A percentile compares a stretch with the other conserved stretches of the same genome.
Conservation (phyloP, 2,113 vertebrate species). For the Nesogale talazaci region DNA sequence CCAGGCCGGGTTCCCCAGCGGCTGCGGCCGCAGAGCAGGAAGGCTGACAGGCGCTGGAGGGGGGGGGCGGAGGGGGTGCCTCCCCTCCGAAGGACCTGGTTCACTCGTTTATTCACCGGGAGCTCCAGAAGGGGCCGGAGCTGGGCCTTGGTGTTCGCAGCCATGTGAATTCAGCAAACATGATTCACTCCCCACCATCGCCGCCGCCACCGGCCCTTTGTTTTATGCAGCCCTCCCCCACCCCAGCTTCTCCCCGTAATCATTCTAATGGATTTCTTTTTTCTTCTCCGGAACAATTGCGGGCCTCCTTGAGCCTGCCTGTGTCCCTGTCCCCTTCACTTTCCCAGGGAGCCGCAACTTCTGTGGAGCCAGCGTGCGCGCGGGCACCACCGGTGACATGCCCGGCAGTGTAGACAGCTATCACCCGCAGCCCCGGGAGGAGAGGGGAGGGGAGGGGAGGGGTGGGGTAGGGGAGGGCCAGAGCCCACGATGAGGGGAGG, state of each 20-base stretch:
- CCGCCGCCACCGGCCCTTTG: neutral
- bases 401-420: too few species aligned
- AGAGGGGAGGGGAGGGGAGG: neutral
- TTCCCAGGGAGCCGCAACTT: neutral
- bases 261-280: neutral
- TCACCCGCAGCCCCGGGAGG: too few species aligned
- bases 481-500: neutral
- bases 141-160: neutral
- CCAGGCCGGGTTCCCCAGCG: neutral
- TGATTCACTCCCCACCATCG: too few species aligned
- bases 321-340: neutral
- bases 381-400: fast-evolving
- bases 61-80: neutral
- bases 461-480: too few species aligned
- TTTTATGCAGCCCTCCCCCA: neutral
- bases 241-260: neutral
- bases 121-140: neutral
- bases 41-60: neutral
- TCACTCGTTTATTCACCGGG: neutral
- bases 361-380: neutral
- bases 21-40: neutral
- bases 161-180: neutral
- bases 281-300: neutral
- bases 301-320: neutral
- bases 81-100: constrained; percentile 6